phyloP scores from a whole-genome alignment of 2,797 vertebrate species.

The Siniperca obscura region DNA sequence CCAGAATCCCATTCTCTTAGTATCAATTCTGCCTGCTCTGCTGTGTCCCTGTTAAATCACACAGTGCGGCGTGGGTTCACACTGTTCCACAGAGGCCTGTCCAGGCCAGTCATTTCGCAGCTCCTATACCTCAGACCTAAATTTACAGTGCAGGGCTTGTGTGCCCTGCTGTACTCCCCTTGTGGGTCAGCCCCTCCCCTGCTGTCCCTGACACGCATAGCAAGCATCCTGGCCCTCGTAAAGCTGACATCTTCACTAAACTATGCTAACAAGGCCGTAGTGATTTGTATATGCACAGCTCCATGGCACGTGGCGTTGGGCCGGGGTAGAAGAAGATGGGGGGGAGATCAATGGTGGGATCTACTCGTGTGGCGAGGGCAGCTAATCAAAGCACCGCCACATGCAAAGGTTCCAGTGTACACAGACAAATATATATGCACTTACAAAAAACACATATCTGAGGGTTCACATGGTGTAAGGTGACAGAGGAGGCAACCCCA shows the following conservation, averaged over 20 bases:
- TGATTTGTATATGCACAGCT: conserved; percentile 86
- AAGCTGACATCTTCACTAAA: conserved; percentile 89
- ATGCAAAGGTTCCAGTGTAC: conserved; percentile 37
- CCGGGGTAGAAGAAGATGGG: neutral
- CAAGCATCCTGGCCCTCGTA: conserved; percentile 83
- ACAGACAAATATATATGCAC: conserved; percentile 39
- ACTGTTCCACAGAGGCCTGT: conserved; percentile 50
- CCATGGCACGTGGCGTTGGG: conserved; percentile 61
- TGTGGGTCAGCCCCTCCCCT: conserved; percentile 75
- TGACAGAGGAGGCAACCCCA: conserved; percentile 57
- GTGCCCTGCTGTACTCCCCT: conserved; percentile 59
- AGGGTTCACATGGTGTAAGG: conserved; percentile 53
- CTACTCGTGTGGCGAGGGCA: conserved; percentile 38
- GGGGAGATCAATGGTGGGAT: conserved; percentile 51
- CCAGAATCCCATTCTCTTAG: conserved; percentile 44
- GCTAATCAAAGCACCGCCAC: conserved; percentile 70
- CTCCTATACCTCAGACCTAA: conserved; percentile 71
- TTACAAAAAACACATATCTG: conserved; percentile 56
- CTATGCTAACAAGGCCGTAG: conserved; percentile 86
- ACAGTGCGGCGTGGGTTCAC: conserved; percentile 34
- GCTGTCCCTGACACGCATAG: conserved; percentile 81
- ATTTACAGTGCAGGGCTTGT: conserved; percentile 79
- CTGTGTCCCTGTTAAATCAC: conserved; percentile 76
- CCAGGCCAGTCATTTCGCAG: conserved; percentile 66
- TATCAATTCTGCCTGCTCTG: conserved; percentile 48